Evolutionary conservation across 2,888 invertebrate species (phyloP), one percentile per base, ranked within the genome.

Genomic region (Amorpha juglandis): DNA sequence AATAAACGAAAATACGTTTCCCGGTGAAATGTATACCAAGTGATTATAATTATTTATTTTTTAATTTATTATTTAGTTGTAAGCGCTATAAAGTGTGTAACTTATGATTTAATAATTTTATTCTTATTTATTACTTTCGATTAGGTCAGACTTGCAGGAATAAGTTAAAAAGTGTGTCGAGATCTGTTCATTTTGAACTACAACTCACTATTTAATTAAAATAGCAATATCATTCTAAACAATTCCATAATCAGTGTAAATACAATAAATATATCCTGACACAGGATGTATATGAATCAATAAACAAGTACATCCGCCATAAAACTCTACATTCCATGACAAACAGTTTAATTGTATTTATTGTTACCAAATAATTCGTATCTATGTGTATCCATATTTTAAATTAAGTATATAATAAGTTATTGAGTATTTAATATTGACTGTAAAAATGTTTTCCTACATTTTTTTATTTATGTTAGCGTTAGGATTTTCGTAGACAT

Each of bases 341-440:
- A 58, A 33, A 42, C 35, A 33, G 52, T 64, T 45, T 33, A 33
- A 58, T 58, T 71, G 76, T 87, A 86, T 86, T 84, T 86, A 83
- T 84, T 82, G 87, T 89, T 89, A 89, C 88, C 89, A 89, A 89
- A 89, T 87, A 85, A 79, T 71, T 76, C 51, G 19, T 63, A 27
- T 62, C 19, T 16, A 52, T 51, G 63, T 27, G 67, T 62, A 66
- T 19, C 38, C 16, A 58, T 58, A 38, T 62, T 66, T 71, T 72
- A 72, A 73, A 70, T 70, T 68, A 68, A 71, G 72, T 72, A 73
- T 73, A 75, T 69, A 72, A 71, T 74, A 73, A 67, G 63, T 71
- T 68, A 67, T 74, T 68, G 68, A 52, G 68, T 75, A 71, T 74
- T 74, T 72, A 68, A 78, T 76, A 1, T 35, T 58, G 55, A 55